Base-by-base conservation (phyloP, 2,113 vertebrate genomes). In the Xenus cinereus region DNA sequence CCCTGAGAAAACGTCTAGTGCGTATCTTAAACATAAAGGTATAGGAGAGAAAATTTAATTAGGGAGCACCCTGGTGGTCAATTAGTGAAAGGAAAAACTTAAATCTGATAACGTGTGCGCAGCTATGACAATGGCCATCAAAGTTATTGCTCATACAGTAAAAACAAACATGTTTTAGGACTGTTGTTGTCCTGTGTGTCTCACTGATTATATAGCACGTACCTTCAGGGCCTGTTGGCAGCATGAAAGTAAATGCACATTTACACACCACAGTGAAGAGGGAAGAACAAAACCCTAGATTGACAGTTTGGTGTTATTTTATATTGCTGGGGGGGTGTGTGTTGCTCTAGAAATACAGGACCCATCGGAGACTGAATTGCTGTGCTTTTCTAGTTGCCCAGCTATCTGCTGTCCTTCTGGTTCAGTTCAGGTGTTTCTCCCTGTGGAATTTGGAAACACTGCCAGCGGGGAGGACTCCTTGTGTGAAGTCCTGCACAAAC, bases 61-160 rank as follows among this genome's bases (percentile, higher is more conserved):
- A 92, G 88, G 60, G 80, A 95, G 92, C 53, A 73, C 69, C 39
- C 80, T 96, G 41, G 43, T 88, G 78, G 95, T 81, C 60, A 84
- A 41, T 64, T 78, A 89, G 21, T 45, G 80, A 87, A 92, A 90
- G 13, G 30, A 78, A 79, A 74, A 88, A 66, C 12, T 35, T 53
- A 50, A n/a, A 26, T 46, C 39, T 28, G 20, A 5, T 30, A 5
- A n/a, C 79, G 30, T 3, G 6, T 14, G 20, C 26, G 18, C 54
- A 69, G 19, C 26, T 22, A 19, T 21, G 39, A 76, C 41, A 85
- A 28, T 22, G 89, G 19, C 7, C 46, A 43, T 37, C 16, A 43
- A 50, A 63, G n/a, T 24, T 71, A 43, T 19, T 90, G 68, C 6
- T 81, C 33, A 37, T 10, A 28, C 4, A 35, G 26, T 35, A 39